Evolutionary conservation across 2,888 invertebrate genomes (phyloP).

Genomic region (Chesias legatella): DNA sequence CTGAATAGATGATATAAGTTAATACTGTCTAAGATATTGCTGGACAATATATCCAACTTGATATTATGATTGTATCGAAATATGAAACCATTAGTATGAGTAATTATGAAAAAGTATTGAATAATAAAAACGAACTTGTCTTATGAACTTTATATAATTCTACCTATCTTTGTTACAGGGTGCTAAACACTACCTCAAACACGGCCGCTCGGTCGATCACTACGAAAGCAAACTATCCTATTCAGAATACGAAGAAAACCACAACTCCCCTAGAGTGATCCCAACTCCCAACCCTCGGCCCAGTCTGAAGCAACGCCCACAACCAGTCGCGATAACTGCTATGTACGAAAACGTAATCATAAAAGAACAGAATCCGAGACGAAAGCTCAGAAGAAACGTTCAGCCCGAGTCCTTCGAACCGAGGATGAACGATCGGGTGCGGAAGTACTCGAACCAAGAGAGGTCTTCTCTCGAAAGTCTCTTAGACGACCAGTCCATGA

Average conservation of each 20-base stretch:
- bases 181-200: constrained; percentile 81
- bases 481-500: constrained; percentile 79
- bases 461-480: constrained; percentile 82
- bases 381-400: constrained; percentile 83
- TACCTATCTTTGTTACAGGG: constrained; percentile 63
- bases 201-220: constrained; percentile 88
- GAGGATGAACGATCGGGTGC: constrained; percentile 57
- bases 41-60: no score
- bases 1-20: no score
- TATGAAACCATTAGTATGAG: no score
- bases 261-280: constrained; percentile 64
- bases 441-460: constrained; percentile 76
- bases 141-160: no score
- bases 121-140: no score
- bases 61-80: no score
- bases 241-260: constrained; percentile 78
- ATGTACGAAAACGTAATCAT: constrained; percentile 86
- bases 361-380: constrained; percentile 85
- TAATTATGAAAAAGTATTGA: no score
- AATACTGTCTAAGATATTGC: no score
- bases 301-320: constrained; percentile 72
- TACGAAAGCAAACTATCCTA: constrained; percentile 84
- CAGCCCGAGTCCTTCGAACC: constrained; percentile 83
- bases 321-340: constrained; percentile 87
- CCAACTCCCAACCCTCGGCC: constrained; percentile 70